Conservation (phyloP, 1,140 invertebrate species). For the Mya arenaria region DNA sequence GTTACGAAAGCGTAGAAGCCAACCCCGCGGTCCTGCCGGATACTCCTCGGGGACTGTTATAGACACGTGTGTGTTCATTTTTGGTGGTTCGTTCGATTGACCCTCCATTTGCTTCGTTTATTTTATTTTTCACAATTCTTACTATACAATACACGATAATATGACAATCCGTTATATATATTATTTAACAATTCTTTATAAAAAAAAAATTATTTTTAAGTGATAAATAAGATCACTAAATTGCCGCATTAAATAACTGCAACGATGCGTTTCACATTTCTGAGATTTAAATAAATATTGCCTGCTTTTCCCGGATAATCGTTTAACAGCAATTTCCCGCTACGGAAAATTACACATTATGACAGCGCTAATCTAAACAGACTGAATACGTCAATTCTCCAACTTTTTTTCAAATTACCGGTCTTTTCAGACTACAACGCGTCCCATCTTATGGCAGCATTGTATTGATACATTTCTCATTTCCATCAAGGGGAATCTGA, state of each 20-base stretch:
- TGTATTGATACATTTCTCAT: not conserved
- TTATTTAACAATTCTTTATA: not conserved
- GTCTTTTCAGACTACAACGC: not conserved
- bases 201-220: not conserved
- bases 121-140: not conserved
- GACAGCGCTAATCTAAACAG: not conserved
- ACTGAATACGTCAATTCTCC: not conserved
- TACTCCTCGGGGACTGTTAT: conserved; percentile 63
- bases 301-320: not conserved
- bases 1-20: conserved; percentile 37
- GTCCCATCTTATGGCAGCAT: not conserved
- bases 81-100: conserved; percentile 34
- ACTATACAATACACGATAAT: not conserved
- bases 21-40: conserved; percentile 12
- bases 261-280: not conserved
- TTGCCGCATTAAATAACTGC: not conserved
- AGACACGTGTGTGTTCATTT: conserved; percentile 71
- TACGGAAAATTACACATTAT: not conserved
- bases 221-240: not conserved
- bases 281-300: not conserved
- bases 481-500: not conserved
- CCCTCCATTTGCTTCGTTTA: conserved; percentile 20
- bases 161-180: not conserved
- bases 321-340: not conserved
- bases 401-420: not conserved